These are phyloP conservation scores for Lithobates sylvaticus DNA, from an alignment of 2,797 vertebrate species.

Conservation along the genomic window DNA sequence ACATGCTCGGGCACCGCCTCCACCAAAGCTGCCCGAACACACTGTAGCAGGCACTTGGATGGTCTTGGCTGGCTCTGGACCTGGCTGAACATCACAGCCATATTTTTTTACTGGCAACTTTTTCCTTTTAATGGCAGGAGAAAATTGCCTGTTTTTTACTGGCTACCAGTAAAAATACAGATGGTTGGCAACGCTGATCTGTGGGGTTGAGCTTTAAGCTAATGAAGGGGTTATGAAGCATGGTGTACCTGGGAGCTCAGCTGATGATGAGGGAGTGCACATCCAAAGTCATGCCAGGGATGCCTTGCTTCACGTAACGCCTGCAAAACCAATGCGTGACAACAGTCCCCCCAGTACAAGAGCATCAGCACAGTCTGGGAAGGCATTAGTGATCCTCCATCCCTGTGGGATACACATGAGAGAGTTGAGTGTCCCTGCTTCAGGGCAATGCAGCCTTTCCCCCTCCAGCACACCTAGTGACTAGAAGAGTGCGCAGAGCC, in stretches of 20 bases:
- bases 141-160: no score
- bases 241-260: background rate
- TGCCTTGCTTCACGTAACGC: background rate
- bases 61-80: no score
- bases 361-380: background rate
- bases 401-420: constrained; percentile 15
- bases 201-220: no score
- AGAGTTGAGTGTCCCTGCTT: background rate
- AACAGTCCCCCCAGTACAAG: constrained; percentile 15
- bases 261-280: background rate
- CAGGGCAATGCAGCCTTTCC: constrained; percentile 18
- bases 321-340: constrained; percentile 17
- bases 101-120: no score
- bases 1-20: no score
- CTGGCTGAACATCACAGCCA: no score
- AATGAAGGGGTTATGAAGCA: background rate
- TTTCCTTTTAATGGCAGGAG: no score
- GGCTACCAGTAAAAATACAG: no score
- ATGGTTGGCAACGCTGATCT: no score
- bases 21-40: no score
- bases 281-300: background rate
- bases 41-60: no score
- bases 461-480: background rate
- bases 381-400: constrained; percentile 30
- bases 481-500: background rate